Evolutionary conservation across 2,797 vertebrate species (phyloP), one percentile per base, ranked within the genome.

Genomic region (Orestias chungarensis): DNA sequence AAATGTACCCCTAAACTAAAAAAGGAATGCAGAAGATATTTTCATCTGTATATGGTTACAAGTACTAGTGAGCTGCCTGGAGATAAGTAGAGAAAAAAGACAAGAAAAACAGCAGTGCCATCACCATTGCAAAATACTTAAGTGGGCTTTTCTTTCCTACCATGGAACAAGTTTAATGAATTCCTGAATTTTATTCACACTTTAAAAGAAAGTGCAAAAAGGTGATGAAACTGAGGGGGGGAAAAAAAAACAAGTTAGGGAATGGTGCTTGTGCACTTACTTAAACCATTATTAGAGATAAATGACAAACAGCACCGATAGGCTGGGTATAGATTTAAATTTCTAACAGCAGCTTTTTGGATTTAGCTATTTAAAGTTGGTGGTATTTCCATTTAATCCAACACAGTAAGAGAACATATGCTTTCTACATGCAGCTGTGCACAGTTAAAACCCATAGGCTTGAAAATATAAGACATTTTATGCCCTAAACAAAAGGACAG

Each of bases 11-110:
- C 33, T 17, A 23, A 35, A 40, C 81, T 86, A 88, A 93, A 92
- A 91, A 91, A 90, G 80, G 90, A 82, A 91, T 90, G 89, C 88
- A 91, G 84, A 84, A 90, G 78, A 91, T 90, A 78, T 86, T 92
- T 90, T 92, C 87, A 89, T 87, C 84, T 89, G 80, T 87, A 86
- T 78, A 81, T 89, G 82, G 87, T 89, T 89, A 90, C 90, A 91
- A 89, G 85, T 93, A 88, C 78, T 83, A 82, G 78, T 84, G 84
- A 86, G 83, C 59, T 89, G 83, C 81, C 76, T 0, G 38, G 76
- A 84, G 87, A 86, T 69, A 71, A 54, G 73, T 43, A 67, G 31
- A 42, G 62, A 66, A 79, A 85, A 81, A 74, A 57, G 76, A 43
- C 35, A 23, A 73, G 38, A 71, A 66, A 82, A 70, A 55, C 57